A percentile compares a stretch with the other conserved stretches of the same genome.
Conservation (phyloP, 2,888 invertebrate genomes). For the Crioceris asparagi region DNA sequence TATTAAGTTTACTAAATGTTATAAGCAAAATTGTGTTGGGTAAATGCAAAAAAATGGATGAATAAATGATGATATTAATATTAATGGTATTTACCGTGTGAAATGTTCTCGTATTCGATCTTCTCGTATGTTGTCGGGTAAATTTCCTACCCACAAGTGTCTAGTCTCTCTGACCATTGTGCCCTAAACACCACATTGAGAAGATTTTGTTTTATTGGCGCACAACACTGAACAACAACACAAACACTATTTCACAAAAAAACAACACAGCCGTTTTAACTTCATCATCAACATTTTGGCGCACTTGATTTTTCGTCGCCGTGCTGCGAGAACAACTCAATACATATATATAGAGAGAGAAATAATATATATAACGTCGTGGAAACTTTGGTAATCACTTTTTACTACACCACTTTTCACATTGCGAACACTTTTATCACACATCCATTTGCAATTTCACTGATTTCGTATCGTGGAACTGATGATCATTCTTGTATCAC, state of each 20-base stretch:
- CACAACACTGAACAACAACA: no score
- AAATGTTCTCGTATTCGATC: slow-evolving; percentile 95
- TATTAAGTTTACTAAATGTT: no score
- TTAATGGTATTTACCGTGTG: slow-evolving; percentile 77
- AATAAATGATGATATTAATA: neutral
- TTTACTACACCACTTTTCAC: slow-evolving; percentile 17
- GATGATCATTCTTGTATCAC: no score
- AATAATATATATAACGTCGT: no score
- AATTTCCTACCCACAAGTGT: slow-evolving; percentile 99
- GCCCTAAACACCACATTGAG: slow-evolving; percentile 88
- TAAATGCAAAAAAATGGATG: neutral
- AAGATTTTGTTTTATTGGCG: slow-evolving; percentile 53
- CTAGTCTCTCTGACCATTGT: slow-evolving; percentile 99
- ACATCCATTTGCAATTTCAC: no score
- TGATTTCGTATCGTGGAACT: no score
- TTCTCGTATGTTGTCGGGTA: slow-evolving; percentile 98
- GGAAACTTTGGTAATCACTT: no score
- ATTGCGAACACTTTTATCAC: slow-evolving; percentile 8
- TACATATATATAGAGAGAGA: slow-evolving; percentile 19
- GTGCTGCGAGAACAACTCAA: no score
- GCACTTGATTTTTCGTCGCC: slow-evolving; percentile 18
- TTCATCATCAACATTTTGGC: slow-evolving; percentile 29
- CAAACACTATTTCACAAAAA: slow-evolving; percentile 33
- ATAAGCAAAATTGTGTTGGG: neutral
- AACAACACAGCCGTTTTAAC: slow-evolving; percentile 34